Percentiles rank a stretch among this genome's conserved stretches.
phyloP scores from a whole-genome alignment of 1,140 invertebrate genomes.

The Cheumatopsyche charites region DNA sequence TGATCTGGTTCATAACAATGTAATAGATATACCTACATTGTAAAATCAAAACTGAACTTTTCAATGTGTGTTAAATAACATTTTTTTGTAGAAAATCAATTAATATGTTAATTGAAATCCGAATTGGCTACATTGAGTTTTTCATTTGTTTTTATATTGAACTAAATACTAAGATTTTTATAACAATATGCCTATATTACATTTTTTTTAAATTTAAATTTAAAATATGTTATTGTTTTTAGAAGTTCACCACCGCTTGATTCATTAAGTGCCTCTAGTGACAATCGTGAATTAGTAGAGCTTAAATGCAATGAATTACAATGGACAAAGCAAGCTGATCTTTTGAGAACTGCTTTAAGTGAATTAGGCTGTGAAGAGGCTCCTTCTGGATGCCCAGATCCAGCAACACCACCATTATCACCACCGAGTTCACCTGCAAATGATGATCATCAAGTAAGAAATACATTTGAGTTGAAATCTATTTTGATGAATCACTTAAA shows the following conservation, averaged over 20 bases:
- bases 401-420: conserved; percentile 57
- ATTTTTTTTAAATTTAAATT: not conserved
- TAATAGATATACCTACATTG: too few species aligned
- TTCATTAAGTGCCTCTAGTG: conserved; percentile 54
- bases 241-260: conserved; percentile 58
- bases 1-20: not conserved
- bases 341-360: conserved; percentile 81
- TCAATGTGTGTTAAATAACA: too few species aligned
- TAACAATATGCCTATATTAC: not conserved
- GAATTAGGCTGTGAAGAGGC: conserved; percentile 85
- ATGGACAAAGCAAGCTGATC: conserved; percentile 77
- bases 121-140: too few species aligned
- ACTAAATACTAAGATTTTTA: too few species aligned
- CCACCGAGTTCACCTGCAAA: conserved; percentile 51
- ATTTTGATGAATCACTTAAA: not conserved
- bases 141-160: too few species aligned
- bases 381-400: conserved; percentile 79
- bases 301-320: conserved; percentile 81
- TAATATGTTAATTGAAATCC: too few species aligned
- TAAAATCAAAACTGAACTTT: too few species aligned
- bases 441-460: conserved; percentile 42
- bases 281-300: conserved; percentile 54
- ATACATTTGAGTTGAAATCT: not conserved
- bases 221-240: too few species aligned
- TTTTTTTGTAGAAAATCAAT: too few species aligned